Base-by-base conservation (phyloP, 1,140 invertebrate genomes). In the Anastrepha ludens region DNA sequence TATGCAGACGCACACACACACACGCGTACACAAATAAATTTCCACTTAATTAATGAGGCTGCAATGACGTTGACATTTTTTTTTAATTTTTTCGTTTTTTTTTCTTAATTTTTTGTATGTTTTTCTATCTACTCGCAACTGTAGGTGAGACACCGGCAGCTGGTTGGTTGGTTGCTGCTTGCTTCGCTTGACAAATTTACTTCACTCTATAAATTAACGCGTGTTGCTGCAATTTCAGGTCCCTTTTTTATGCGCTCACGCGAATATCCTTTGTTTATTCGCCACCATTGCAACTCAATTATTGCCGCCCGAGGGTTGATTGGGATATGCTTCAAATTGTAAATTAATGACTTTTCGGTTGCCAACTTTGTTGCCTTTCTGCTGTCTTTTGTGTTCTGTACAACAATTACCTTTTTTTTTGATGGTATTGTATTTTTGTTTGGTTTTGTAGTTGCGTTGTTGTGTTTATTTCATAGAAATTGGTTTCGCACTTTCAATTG, bases 401-500 rank as follows among this genome's bases (percentile, higher is more conserved):
- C 65, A 20, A 65, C 55, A 58, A 58, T 29, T 29, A 58, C 0
- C 55, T 8, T 58, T 58, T 58, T 58, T 13, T 58, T 7, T 13
- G 11, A 7, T 15, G 4, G 13, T 17, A 13, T 62, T 62, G 1
- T 62, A 17, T 62, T 62, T 13, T 62, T 62, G 17, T 17, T 62
- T 62, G 17, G 64, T 65, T 29, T 20, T 13, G 47, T 59, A 60
- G 85, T 15, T 39, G 4, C 9, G 8, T 60, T 58, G 9, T 85
- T 86, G 60, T 59, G 29, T 86, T 86, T 86, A 62, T 29, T 86
- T 86, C 85, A 62, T 62, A 15, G 85, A 86, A 91, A 91, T 88
- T 67, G 89, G 87, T 89, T 91, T 91, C 88, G 90, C 91, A 90
- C 91, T 90, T 90, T 91, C 74, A 81, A 20, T 58, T 81, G 74